Base-by-base conservation (phyloP, 1,140 invertebrate genomes). In the Macrosteles quadrilineatus region DNA sequence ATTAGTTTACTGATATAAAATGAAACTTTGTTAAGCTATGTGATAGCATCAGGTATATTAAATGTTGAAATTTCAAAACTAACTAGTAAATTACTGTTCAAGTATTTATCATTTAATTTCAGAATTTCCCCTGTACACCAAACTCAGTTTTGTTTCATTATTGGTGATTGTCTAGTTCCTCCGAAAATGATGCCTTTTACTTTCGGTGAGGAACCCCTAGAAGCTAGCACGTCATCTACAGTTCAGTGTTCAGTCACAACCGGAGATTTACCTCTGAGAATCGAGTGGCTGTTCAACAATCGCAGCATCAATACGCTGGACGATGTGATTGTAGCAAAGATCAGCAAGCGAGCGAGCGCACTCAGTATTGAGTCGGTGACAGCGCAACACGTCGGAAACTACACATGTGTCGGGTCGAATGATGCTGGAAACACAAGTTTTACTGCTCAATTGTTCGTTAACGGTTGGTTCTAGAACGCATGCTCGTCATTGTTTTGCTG, bases 291-390 rank as follows among this genome's bases (percentile, higher is more conserved):
- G 50, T 87, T 91, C 76, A 89, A 88, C 75, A 82, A 81, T 68
- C 76, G 81, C 45, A 75, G 78, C 68, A 76, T 87, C 21, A 73
- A 80, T 63, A 81, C 77, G 32, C 72, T 77, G 62, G 71, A 83
- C 78, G 87, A 90, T 76, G 77, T 95, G 80, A 80, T 81, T 73
- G 76, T 92, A 75, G 74, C 82, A 70, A 85, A 90, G 83, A 85
- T 81, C 71, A 83, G 92, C 76, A 83, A 93, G 84, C 85, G 87
- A 81, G 81, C 87, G 45, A 92, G 89, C 74, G 86, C 90, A 50
- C 80, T 95, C 71, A 90, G 87, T 69, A 92, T 95, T 75, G 88
- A 91, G 75, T 87, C 87, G 71, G 90, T 91, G n/a, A 84, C 86
- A 67, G 89, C 88, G 40, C 82, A 86, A 63, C 92, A 95, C 78